These are phyloP conservation scores for Rotaria macrura DNA, from an alignment of 2,888 invertebrate species.

Conservation along the genomic window DNA sequence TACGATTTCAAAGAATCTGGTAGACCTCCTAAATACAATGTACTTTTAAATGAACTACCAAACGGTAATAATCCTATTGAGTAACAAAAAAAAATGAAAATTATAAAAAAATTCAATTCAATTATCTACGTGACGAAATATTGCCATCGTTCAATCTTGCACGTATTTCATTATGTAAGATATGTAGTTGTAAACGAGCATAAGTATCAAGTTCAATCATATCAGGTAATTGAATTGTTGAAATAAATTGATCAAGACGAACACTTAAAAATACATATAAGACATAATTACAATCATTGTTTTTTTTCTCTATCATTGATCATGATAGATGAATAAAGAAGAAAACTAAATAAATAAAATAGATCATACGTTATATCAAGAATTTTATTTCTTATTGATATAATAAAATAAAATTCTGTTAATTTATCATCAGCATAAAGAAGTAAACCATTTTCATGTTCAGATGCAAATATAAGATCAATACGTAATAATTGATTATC, in stretches of 20 bases:
- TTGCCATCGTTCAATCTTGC: slow-evolving; percentile 2
- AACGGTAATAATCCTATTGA: neutral
- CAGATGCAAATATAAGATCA: slow-evolving; percentile 1
- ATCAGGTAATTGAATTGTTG: neutral
- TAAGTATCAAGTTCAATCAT: neutral
- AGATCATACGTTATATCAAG: neutral
- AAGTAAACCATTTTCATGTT: slow-evolving; percentile 1
- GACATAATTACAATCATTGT: no score
- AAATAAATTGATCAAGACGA: neutral
- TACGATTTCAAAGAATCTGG: neutral
- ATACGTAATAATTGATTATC: neutral
- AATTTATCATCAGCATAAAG: slow-evolving; percentile 16
- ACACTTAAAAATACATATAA: neutral
- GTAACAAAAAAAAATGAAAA: neutral
- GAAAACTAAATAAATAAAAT: neutral
- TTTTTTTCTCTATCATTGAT: no score
- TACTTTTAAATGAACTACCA: slow-evolving; percentile 6
- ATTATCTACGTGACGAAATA: neutral
- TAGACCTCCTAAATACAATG: neutral
- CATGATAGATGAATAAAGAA: no score
- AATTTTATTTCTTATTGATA: neutral
- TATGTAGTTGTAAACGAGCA: slow-evolving; percentile 3
- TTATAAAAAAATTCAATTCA: neutral
- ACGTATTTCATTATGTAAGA: neutral
- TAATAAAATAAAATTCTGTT: slow-evolving; percentile 7